These are phyloP conservation scores for Campaea margaritaria DNA, from an alignment of 2,888 invertebrate species.

Conservation along the genomic window DNA sequence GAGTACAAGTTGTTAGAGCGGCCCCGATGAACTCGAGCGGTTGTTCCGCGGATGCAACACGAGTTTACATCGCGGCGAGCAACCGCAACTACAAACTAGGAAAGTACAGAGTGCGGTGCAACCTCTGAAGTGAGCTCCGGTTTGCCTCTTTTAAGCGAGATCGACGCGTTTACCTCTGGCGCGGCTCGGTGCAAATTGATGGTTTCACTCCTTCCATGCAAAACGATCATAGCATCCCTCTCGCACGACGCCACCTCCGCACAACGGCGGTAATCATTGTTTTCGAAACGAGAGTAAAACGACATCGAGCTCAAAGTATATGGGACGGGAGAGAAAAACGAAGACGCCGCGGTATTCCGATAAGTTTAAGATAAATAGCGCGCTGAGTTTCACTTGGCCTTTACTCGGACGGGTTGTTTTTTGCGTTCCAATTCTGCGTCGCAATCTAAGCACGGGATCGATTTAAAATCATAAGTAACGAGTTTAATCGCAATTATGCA, in stretches of 20 bases:
- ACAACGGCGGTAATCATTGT: constrained; percentile 76
- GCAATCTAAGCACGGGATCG: constrained; percentile 64
- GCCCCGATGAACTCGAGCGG: constrained; percentile 45
- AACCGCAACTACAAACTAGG: constrained; percentile 49
- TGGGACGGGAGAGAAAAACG: constrained; percentile 72
- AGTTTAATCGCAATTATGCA: constrained; percentile 53
- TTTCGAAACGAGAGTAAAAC: constrained; percentile 77
- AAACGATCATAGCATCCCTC: constrained; percentile 77
- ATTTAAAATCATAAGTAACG: constrained; percentile 64
- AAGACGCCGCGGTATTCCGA: constrained; percentile 74
- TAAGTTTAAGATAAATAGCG: constrained; percentile 83
- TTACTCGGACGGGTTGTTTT: constrained; percentile 61
- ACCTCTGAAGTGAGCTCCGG: constrained; percentile 57
- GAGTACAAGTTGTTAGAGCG: constrained; percentile 42
- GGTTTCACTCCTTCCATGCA: constrained; percentile 80
- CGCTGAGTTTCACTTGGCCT: constrained; percentile 73
- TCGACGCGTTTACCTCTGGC: constrained; percentile 69
- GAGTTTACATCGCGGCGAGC: constrained; percentile 56
- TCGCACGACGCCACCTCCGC: constrained; percentile 71
- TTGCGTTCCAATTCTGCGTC: constrained; percentile 62
- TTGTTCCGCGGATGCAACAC: constrained; percentile 57
- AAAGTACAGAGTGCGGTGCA: constrained; percentile 57
- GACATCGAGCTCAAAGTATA: constrained; percentile 72
- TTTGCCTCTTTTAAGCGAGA: constrained; percentile 64
- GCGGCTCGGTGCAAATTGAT: constrained; percentile 75